Evolutionary conservation across 2,888 invertebrate species (phyloP).

Genomic region (Merodon equestris): DNA sequence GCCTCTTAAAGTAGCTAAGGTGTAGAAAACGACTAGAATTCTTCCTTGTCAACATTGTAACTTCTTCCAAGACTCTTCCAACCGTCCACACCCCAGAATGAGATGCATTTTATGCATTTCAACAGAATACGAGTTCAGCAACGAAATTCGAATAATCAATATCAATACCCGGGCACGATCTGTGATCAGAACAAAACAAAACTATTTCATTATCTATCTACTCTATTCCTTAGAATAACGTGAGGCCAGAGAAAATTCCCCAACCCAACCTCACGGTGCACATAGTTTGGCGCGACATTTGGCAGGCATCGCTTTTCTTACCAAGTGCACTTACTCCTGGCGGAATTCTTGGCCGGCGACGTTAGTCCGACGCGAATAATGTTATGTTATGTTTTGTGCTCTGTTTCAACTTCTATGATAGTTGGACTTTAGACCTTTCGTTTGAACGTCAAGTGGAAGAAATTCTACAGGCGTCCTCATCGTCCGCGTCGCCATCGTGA

Average conservation of each 20-base stretch:
- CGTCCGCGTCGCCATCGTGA: conserved; percentile 16
- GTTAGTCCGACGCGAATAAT: conserved; percentile 52
- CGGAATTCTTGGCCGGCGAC: conserved; percentile 62
- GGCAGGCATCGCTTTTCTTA: conserved; percentile 55
- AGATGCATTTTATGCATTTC: conserved; percentile 24
- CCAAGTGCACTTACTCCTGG: conserved; percentile 36
- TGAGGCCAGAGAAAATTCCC: conserved; percentile 67
- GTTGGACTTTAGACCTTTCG: conserved; percentile 67
- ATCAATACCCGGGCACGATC: conserved; percentile 29
- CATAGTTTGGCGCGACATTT: conserved; percentile 59
- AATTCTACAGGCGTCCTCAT: too few species aligned
- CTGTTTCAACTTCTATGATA: conserved; percentile 41
- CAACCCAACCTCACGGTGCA: conserved; percentile 53
- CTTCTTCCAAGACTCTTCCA: too few species aligned
- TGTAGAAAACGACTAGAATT: too few species aligned
- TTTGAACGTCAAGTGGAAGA: conserved; percentile 8
- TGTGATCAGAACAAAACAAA: conserved; percentile 47
- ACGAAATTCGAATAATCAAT: conserved; percentile 26
- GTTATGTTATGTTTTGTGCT: not conserved
- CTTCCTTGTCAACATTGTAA: too few species aligned
- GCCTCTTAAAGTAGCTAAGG: too few species aligned
- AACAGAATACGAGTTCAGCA: not conserved
- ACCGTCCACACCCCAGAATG: conserved; percentile 5
- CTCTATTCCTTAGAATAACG: conserved; percentile 53
- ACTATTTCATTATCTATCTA: conserved; percentile 42